phyloP scores from a whole-genome alignment of 2,888 invertebrate genomes.

The Drosophila buzzatii region DNA sequence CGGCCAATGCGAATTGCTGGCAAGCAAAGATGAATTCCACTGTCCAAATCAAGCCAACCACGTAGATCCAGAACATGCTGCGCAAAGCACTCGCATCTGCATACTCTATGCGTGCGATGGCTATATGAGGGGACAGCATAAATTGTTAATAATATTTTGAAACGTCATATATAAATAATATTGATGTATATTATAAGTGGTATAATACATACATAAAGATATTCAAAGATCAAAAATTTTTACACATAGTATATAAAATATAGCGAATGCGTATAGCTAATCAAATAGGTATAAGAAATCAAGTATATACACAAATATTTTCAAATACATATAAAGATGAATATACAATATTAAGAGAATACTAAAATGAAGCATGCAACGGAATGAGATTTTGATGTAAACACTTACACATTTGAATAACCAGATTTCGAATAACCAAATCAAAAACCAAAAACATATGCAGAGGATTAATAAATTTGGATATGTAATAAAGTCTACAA shows the following conservation, averaged over 20 bases:
- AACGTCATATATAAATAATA: background rate
- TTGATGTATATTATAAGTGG: background rate
- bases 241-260: background rate
- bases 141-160: background rate
- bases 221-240: background rate
- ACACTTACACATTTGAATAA: slow-evolving; percentile 54
- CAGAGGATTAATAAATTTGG: slow-evolving; percentile 41
- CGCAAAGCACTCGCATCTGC: slow-evolving; percentile 92
- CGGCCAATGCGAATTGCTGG: slow-evolving; percentile 97
- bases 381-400: slow-evolving; percentile 6
- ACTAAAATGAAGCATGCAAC: slow-evolving; percentile 25
- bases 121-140: slow-evolving; percentile 80
- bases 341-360: background rate
- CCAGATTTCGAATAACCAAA: slow-evolving; percentile 31
- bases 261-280: background rate
- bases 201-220: background rate
- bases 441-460: slow-evolving; percentile 24
- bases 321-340: slow-evolving; percentile 17
- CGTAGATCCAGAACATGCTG: slow-evolving; percentile 97
- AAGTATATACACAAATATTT: background rate
- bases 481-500: background rate
- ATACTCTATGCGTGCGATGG: slow-evolving; percentile 90
- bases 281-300: background rate
- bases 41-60: slow-evolving; percentile 96
- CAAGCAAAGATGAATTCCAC: slow-evolving; percentile 97